Percentiles rank a stretch among this genome's conserved stretches.
Conservation (phyloP, 1,140 invertebrate species). For the Drosophila santomea region DNA sequence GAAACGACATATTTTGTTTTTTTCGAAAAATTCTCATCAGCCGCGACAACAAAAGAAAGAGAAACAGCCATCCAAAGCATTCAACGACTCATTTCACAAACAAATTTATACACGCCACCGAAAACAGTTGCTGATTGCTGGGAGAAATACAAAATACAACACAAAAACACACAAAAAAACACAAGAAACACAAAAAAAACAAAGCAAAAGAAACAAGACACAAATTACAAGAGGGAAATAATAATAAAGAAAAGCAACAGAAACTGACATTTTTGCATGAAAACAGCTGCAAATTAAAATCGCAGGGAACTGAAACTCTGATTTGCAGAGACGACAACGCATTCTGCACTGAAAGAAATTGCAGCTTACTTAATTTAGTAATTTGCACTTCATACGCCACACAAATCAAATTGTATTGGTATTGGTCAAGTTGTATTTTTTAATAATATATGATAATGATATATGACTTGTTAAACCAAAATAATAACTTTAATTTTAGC, state of each 20-base stretch:
- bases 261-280: conserved; percentile 53
- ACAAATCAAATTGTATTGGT: too few species aligned
- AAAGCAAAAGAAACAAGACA: background rate
- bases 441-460: too few species aligned
- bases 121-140: conserved; percentile 17
- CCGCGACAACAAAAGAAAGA: conserved; percentile 33
- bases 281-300: conserved; percentile 70
- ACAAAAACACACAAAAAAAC: background rate
- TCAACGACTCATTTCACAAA: conserved; percentile 65
- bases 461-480: background rate
- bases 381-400: background rate
- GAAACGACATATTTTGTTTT: conserved; percentile 53
- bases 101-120: conserved; percentile 56
- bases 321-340: conserved; percentile 25
- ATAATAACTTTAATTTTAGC: background rate
- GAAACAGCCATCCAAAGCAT: conserved; percentile 15
- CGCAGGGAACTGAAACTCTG: conserved; percentile 13
- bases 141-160: conserved; percentile 7
- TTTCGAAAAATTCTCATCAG: conserved; percentile 61
- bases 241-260: conserved; percentile 42
- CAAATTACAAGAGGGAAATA: conserved; percentile 22
- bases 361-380: background rate
- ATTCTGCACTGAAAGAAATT: conserved; percentile 12
- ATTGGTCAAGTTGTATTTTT: too few species aligned
- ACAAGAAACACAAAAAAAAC: conserved; percentile 15